Base-by-base conservation (phyloP, 2,888 invertebrate species). In the Stenodema calcarata region DNA sequence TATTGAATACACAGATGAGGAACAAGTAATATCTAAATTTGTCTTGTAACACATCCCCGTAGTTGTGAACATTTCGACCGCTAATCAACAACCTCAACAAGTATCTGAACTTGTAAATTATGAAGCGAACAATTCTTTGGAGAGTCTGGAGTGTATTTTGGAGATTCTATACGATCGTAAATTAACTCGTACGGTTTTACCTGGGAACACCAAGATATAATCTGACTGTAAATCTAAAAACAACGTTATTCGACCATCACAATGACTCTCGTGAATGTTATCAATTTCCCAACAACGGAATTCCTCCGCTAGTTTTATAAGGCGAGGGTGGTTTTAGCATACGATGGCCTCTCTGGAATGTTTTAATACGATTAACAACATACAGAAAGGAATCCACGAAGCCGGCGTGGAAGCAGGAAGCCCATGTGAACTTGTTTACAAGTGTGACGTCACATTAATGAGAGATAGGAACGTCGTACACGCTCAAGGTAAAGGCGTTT, bases 401-500 rank as follows among this genome's bases (percentile, higher is more conserved):
- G 16, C 9, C 12, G 80, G 50, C 7, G 50, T 27, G 27, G 80
- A 47, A 80, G 80, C 28, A 80, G 54, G 80, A 80, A 80, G 80
- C 80, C 54, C 28, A 54, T 80, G 80, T 54, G 80, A 80, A 80
- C 54, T 44, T 80, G 80, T 80, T 80, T 80, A 80, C 80, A 54
- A 54, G 47, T 54, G 54, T 80, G 80, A 80, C 80, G 80, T 80
- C 80, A 80, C 80, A n/a, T 47, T 80, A 80, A 80, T 80, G 80
- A 79, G 79, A 79, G 79, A 80, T 80, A 80, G 30, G 50, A 47
- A 47, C 50, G 30, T 30, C 28, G 23, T 54, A 78, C 47, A 54
- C 80, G 44, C 80, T 80, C 80, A 80, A 80, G 80, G 80, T 54
- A 80, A 50, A 54, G 42, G 27, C 44, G 3, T 78, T 42, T 41